Conservation (phyloP, 1,140 invertebrate species). For the Palaemon carinicauda region DNA sequence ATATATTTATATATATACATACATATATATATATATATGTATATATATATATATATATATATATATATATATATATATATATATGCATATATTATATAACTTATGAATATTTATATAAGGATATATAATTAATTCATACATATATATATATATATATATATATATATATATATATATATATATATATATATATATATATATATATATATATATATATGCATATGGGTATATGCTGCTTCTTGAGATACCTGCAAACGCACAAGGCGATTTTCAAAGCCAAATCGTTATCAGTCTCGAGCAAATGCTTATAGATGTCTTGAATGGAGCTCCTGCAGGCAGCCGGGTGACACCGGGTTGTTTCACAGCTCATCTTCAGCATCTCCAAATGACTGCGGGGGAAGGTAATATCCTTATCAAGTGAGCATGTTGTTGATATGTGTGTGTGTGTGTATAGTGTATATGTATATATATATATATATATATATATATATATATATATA, state of each 20-base stretch:
- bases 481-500: constrained; percentile 29
- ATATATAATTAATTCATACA: no score
- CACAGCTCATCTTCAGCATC: constrained; percentile 28
- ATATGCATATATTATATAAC: no score
- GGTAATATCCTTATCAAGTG: background rate
- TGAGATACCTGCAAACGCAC: constrained; percentile 36
- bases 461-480: background rate
- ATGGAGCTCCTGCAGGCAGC: constrained; percentile 42
- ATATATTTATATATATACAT: no score
- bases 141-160: no score
- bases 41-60: no score
- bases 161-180: no score
- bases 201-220: no score
- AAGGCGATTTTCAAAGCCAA: constrained; percentile 46
- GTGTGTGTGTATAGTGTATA: background rate
- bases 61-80: no score
- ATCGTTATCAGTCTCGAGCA: constrained; percentile 29
- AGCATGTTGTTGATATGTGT: background rate
- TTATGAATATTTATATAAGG: no score
- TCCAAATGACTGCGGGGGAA: constrained; percentile 17
- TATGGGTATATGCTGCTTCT: background rate
- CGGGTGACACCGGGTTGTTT: constrained; percentile 31
- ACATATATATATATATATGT: no score
- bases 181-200: no score
- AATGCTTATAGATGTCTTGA: constrained; percentile 43